These are phyloP conservation scores for Epirrhoe tristata DNA, from an alignment of 2,888 invertebrate genomes.

Conservation along the genomic window DNA sequence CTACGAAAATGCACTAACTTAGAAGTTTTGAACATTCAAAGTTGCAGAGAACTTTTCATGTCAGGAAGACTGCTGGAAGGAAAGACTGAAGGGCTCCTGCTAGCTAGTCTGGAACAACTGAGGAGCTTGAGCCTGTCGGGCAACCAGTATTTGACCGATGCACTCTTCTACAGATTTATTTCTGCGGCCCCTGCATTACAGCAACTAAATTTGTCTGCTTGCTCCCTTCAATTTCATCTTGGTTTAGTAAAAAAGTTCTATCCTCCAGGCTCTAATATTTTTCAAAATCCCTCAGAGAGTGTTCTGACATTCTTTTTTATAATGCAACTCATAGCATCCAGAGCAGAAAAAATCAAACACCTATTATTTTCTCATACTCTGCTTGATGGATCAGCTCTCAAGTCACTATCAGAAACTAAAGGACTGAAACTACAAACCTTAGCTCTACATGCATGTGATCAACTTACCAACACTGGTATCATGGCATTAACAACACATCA, in stretches of 20 bases:
- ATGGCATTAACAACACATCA: slow-evolving; percentile 84
- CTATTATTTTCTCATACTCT: slow-evolving; percentile 88
- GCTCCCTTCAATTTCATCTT: slow-evolving; percentile 89
- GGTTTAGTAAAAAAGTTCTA: slow-evolving; percentile 89
- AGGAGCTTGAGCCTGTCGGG: slow-evolving; percentile 86
- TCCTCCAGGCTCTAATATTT: slow-evolving; percentile 74
- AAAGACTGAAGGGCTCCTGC: slow-evolving; percentile 80
- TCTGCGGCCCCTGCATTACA: slow-evolving; percentile 86
- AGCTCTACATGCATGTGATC: slow-evolving; percentile 85
- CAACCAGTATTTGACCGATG: slow-evolving; percentile 90
- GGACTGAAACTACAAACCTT: slow-evolving; percentile 82
- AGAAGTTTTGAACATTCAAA: slow-evolving; percentile 85
- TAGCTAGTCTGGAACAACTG: slow-evolving; percentile 80
- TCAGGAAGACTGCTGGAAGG: slow-evolving; percentile 88
- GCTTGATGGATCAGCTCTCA: slow-evolving; percentile 87
- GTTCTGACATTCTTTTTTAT: slow-evolving; percentile 90
- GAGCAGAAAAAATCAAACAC: slow-evolving; percentile 83
- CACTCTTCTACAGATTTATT: slow-evolving; percentile 88
- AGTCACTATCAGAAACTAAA: slow-evolving; percentile 80
- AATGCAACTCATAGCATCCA: slow-evolving; percentile 82
- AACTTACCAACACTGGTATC: slow-evolving; percentile 86
- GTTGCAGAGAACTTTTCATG: slow-evolving; percentile 90
- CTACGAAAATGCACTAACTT: slow-evolving; percentile 85
- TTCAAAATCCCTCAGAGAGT: slow-evolving; percentile 86
- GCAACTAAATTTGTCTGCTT: slow-evolving; percentile 87